Evolutionary conservation across 2,113 vertebrate species (phyloP).

Genomic region (Mus pahari): DNA sequence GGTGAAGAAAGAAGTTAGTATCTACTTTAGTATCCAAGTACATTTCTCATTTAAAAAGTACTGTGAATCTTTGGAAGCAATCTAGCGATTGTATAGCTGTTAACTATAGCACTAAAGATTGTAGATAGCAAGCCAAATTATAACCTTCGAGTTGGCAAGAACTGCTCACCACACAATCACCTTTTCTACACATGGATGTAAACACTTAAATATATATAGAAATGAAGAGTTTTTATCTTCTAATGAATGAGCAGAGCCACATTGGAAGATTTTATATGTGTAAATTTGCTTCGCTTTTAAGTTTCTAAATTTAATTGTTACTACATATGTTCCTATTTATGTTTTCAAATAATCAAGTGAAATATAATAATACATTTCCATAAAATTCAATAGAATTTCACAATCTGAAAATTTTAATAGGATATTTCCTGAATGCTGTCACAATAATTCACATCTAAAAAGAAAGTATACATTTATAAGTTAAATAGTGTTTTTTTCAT

Average conservation of each 20-base stretch:
- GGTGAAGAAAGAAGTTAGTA: neutral
- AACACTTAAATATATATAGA: rapidly evolving
- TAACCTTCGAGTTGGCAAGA: neutral
- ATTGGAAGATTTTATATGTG: neutral
- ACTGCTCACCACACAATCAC: neutral
- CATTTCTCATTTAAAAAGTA: neutral
- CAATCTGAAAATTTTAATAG: neutral
- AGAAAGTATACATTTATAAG: neutral
- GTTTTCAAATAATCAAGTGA: neutral
- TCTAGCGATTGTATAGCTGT: neutral
- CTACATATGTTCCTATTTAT: neutral
- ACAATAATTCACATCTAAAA: neutral
- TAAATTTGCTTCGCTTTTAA: neutral
- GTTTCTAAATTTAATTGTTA: neutral
- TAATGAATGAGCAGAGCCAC: neutral
- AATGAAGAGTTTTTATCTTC: rapidly evolving
- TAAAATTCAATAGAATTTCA: neutral
- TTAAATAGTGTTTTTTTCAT: neutral
- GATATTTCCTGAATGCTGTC: neutral
- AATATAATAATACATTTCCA: neutral
- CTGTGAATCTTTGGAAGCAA: neutral
- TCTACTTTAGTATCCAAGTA: neutral
- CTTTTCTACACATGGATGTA: neutral
- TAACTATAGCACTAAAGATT: neutral
- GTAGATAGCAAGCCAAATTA: neutral